Percentiles rank a stretch among this genome's conserved stretches.
These are phyloP conservation scores for Julus scanicus DNA, from an alignment of 2,888 invertebrate species.

Conservation along the genomic window DNA sequence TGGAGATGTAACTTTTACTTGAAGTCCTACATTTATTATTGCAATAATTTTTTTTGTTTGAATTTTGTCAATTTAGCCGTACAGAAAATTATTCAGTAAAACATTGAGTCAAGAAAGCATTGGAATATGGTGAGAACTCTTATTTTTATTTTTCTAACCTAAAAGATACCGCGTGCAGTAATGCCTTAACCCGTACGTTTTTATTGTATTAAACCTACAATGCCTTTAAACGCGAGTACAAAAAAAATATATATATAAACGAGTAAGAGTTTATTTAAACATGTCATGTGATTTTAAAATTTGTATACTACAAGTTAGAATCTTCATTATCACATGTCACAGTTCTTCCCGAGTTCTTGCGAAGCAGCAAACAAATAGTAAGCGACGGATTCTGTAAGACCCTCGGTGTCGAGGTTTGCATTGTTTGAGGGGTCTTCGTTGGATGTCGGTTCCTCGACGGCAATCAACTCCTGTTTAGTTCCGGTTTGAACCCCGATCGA, in stretches of 20 bases:
- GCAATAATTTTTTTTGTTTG: too few species aligned
- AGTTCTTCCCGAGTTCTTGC: not conserved
- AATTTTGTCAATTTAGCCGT: not conserved
- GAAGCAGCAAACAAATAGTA: slow-evolving; percentile 6
- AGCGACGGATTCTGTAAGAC: slow-evolving; percentile 16
- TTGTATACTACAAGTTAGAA: not conserved
- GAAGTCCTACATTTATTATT: too few species aligned
- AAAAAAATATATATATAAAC: not conserved
- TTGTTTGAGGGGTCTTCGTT: too few species aligned
- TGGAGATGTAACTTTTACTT: too few species aligned
- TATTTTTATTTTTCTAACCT: not conserved
- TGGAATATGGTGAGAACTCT: not conserved
- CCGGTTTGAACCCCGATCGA: not conserved
- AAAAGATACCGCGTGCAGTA: not conserved
- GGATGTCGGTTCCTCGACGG: not conserved
- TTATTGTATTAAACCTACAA: not conserved
- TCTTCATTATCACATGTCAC: not conserved
- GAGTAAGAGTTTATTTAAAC: not conserved
- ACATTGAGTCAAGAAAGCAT: not conserved
- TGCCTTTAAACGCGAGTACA: not conserved
- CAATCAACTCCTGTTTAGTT: too few species aligned
- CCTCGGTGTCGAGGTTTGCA: too few species aligned
- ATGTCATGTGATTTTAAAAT: not conserved
- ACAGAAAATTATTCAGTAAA: not conserved
- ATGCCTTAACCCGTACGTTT: not conserved